Evolutionary conservation across 2,113 vertebrate species (phyloP), one percentile per base, ranked within the genome.

Genomic region (Clarias magur): DNA sequence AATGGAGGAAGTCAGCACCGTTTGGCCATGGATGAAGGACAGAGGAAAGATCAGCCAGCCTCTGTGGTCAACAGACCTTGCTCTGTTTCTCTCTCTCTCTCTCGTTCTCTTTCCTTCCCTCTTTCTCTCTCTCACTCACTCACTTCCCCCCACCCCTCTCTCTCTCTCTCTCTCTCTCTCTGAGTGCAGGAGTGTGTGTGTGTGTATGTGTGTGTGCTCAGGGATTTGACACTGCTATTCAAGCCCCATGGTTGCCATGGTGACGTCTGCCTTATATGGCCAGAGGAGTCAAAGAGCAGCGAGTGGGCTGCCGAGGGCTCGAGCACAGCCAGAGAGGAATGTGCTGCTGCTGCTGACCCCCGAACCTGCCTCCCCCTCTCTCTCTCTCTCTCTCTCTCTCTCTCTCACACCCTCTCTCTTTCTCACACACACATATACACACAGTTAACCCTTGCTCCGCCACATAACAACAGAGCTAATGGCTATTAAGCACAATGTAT

Each of bases 191-290:
- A 83, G 88, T 78, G 82, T 78, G 88, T 62, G 76, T 78, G 80
- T 83, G 92, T 91, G 93, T 94, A 94, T 93, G 94, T 94, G 91
- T 95, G 95, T 95, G 93, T 95, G 95, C 94, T 94, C 91, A 95
- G 95, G 95, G 95, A 96, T 96, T 96, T 96, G 95, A 96, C 95
- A 96, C 95, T 96, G 95, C 95, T 96, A 96, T 96, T 96, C 95
- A 96, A 96, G 94, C 95, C 93, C 94, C 93, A 91, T 91, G 89
- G 95, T 96, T 96, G 94, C 95, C 94, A 96, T 95, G 95, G 93
- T 90, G 80, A 93, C 83, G 90, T 86, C 92, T 94, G 92, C 95
- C 95, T 95, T 96, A 96, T 95, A 96, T 95, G 95, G 95, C 92
- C 93, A 93, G 93, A 82, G 89, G 94, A 95, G 96, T 96, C 95